Evolutionary conservation across 2,888 invertebrate genomes (phyloP).

Genomic region (Melanotus villosus): DNA sequence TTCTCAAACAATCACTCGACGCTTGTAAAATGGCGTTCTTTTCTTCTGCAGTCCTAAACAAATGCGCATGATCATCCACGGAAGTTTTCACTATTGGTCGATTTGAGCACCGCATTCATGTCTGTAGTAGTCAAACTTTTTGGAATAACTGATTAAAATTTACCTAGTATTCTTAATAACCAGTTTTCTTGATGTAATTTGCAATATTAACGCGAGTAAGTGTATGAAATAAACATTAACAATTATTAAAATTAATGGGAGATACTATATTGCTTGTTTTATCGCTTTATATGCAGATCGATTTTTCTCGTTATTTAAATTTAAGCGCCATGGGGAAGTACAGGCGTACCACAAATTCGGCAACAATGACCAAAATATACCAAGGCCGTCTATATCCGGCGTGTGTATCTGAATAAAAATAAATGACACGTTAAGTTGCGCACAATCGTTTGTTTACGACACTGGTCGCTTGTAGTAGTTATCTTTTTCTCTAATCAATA

Average conservation of each 20-base stretch:
- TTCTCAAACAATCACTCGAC: conserved; percentile 72
- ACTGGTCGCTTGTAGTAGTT: not conserved
- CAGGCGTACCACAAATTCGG: not conserved
- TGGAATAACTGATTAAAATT: conserved; percentile 7
- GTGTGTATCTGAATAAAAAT: conserved; percentile 21
- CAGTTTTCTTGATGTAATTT: not conserved
- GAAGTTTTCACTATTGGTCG: conserved; percentile 60
- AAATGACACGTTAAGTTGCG: conserved; percentile 17
- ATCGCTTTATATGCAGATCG: not conserved
- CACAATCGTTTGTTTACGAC: conserved; percentile 23
- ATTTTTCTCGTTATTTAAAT: not conserved
- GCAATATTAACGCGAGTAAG: too few relatives aligned
- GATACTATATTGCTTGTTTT: too few relatives aligned
- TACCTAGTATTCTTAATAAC: not conserved
- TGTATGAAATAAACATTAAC: too few relatives aligned
- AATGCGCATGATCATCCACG: conserved; percentile 53
- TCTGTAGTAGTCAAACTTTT: conserved; percentile 66
- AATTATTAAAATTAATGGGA: too few relatives aligned
- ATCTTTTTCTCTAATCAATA: not conserved
- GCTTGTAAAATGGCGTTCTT: conserved; percentile 75
- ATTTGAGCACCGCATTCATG: conserved; percentile 57
- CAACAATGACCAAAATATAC: not conserved
- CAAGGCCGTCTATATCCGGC: conserved; percentile 34
- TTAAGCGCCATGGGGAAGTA: not conserved
- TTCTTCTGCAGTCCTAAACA: conserved; percentile 54